Conservation (phyloP, 2,797 vertebrate species). For the Notamacropus eugenii region DNA sequence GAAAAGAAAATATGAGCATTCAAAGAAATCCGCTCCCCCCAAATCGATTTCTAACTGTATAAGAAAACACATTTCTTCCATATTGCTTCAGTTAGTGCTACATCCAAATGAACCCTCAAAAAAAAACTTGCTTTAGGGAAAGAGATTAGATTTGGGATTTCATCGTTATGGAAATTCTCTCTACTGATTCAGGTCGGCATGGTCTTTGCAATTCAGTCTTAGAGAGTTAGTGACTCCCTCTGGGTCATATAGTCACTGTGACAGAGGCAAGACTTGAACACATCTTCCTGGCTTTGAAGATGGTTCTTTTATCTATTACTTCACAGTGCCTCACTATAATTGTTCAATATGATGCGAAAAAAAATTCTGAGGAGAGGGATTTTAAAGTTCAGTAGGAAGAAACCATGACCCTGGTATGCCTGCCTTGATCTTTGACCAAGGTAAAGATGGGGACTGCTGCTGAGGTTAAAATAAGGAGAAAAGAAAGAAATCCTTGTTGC, state of each 20-base stretch:
- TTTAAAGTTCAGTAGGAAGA: conserved; percentile 39
- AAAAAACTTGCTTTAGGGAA: background rate
- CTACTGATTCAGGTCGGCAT: background rate
- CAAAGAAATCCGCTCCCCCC: too few species aligned
- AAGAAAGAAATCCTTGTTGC: conserved; percentile 48
- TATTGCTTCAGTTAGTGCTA: background rate
- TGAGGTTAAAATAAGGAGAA: conserved; percentile 57
- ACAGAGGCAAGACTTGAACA: background rate
- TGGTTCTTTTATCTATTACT: background rate
- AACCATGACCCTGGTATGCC: conserved; percentile 59
- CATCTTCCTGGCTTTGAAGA: background rate
- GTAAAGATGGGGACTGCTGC: conserved; percentile 60
- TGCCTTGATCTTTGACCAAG: conserved; percentile 75
- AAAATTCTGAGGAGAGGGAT: background rate
- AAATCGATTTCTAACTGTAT: background rate
- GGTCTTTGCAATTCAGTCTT: background rate
- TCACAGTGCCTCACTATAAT: background rate
- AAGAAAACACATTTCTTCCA: background rate
- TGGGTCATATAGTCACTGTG: background rate
- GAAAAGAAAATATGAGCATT: background rate
- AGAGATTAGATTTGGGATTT: background rate
- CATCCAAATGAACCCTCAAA: background rate
- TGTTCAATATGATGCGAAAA: background rate
- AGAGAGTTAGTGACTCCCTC: background rate
- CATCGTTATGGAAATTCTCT: background rate